Evolutionary conservation across 2,888 invertebrate species (phyloP), one percentile per base, ranked within the genome.

Genomic region (Oxyscelio sp.): DNA sequence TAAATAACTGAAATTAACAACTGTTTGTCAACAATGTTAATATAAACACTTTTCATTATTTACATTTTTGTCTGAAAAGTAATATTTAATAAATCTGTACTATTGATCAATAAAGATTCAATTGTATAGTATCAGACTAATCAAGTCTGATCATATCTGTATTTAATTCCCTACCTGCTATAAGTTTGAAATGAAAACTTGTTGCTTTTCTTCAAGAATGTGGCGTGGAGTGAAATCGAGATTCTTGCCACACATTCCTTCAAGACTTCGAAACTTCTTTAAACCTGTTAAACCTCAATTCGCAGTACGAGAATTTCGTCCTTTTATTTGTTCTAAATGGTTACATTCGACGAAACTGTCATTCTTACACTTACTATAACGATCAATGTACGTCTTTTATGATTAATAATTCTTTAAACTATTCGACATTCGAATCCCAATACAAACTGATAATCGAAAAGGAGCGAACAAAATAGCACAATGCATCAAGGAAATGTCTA

Each of bases 181-280:
- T 50, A 66, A 66, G 65, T 65, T 66, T 52, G 22, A 66, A 66
- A 34, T 66, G 65, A 52, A 66, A 66, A 66, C 65, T 66, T 66
- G 65, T 66, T 66, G 65, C 65, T 22, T 66, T 50, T 52, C 52
- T 52, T 11, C 19, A 52, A 52, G 65, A 52, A 66, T 66, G 65
- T 24, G 22, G 52, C 5, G 21, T n/a, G 38, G 52, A 52, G 22
- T 31, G 22, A 65, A 65, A 65, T 65, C 24, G 48, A 34, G 21
- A 65, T 65, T 48, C 63, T 34, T 65, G 21, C 11, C 19, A 45
- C 21, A 48, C 34, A 65, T 65, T 65, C 34, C 50, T 63, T 38
- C 24, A 43, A 43, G 24, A 58, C 34, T 59, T 59, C 19, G 19
- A 2, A 58, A 38, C 21, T 58, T 58, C 17, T 31, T 58, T 34